Evolutionary conservation across 1,140 invertebrate genomes (phyloP).

Genomic region (Drosophila azteca): DNA sequence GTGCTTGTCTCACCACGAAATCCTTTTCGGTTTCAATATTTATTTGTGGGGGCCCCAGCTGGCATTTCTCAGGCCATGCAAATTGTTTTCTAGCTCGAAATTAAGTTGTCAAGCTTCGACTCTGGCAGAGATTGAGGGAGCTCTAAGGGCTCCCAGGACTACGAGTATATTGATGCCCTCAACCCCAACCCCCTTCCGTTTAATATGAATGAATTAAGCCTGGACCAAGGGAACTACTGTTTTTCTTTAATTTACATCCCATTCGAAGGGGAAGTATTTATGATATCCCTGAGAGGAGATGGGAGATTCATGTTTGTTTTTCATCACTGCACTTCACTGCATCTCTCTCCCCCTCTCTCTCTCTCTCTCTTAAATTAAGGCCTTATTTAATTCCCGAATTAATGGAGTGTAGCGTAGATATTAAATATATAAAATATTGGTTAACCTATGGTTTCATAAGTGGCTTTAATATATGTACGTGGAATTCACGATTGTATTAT

Average conservation of each 20-base stretch:
- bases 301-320: no score
- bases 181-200: neutral
- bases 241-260: constrained; percentile 24
- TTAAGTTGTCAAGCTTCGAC: constrained; percentile 64
- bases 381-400: no score
- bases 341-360: no score
- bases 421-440: no score
- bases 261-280: neutral
- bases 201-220: constrained; percentile 34
- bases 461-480: no score
- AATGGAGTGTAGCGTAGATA: no score
- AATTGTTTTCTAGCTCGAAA: constrained; percentile 65
- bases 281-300: no score
- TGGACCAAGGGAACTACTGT: constrained; percentile 4
- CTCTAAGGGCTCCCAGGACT: constrained; percentile 29
- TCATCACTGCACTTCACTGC: no score
- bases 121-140: constrained; percentile 19
- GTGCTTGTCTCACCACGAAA: constrained; percentile 37
- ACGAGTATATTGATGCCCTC: constrained; percentile 37
- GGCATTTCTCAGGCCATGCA: constrained; percentile 62
- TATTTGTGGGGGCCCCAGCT: constrained; percentile 65
- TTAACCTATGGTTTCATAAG: no score
- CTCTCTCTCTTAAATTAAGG: no score
- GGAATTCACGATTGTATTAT: no score
- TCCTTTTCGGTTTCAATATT: constrained; percentile 70